A percentile compares a stretch with the other conserved stretches of the same genome.
phyloP scores from a whole-genome alignment of 2,888 invertebrate species.

The Agriopis leucophaearia region DNA sequence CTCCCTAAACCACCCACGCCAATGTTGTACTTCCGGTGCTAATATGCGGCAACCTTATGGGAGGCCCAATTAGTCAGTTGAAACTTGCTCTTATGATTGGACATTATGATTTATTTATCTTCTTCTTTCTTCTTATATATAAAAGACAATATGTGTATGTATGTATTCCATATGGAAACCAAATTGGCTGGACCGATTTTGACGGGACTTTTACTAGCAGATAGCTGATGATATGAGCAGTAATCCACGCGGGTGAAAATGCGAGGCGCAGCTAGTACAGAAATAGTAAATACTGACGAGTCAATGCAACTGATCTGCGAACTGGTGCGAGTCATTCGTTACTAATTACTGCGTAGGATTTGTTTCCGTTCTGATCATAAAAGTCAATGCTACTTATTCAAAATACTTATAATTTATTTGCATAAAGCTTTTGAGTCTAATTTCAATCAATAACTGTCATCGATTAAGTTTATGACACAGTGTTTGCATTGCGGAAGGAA shows the following conservation, averaged over 20 bases:
- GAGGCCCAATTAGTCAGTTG: too few relatives aligned
- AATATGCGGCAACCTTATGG: too few relatives aligned
- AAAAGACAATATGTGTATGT: too few relatives aligned
- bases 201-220: too few relatives aligned
- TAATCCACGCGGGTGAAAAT: too few relatives aligned
- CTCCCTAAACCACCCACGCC: too few relatives aligned
- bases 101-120: not conserved
- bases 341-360: conserved; percentile 27
- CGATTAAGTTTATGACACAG: not conserved
- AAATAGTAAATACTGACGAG: conserved; percentile 16
- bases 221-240: too few relatives aligned
- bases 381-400: conserved; percentile 28
- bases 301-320: conserved; percentile 13
- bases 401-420: conserved; percentile 15
- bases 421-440: conserved; percentile 20
- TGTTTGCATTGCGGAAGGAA: not conserved
- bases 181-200: too few relatives aligned
- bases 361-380: conserved; percentile 32
- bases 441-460: conserved; percentile 19
- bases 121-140: too few relatives aligned
- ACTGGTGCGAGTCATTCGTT: conserved; percentile 2
- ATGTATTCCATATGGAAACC: too few relatives aligned
- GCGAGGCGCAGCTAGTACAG: too few relatives aligned
- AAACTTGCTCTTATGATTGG: conserved; percentile 11
- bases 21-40: too few relatives aligned